Percentiles rank a stretch among this genome's conserved stretches.
Conservation (phyloP, 2,888 invertebrate genomes). For the Eupithecia subfuscata region DNA sequence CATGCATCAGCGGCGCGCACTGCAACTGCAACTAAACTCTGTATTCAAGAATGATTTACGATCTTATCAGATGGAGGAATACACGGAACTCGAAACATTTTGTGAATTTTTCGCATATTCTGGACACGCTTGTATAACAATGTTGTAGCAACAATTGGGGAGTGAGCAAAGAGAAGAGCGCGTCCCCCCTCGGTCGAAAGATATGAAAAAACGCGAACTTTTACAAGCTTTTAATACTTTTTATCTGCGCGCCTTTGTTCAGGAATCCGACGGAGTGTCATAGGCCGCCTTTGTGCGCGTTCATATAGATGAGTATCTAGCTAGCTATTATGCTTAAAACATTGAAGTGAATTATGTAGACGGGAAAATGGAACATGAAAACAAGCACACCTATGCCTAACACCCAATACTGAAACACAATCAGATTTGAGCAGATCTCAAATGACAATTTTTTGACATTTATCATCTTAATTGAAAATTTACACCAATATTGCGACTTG, state of each 20-base stretch:
- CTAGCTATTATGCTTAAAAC: neutral
- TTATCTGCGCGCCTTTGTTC: conserved; percentile 52
- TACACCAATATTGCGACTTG: too few species aligned
- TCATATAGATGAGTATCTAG: neutral
- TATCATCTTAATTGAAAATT: too few species aligned
- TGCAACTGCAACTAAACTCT: neutral
- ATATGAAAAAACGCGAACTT: conserved; percentile 44
- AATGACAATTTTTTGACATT: neutral
- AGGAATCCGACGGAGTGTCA: conserved; percentile 38
- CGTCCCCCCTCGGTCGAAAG: conserved; percentile 17
- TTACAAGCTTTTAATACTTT: conserved; percentile 53
- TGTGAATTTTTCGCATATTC: neutral
- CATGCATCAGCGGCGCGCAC: conserved; percentile 1
- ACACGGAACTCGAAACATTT: neutral
- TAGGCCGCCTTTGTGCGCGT: conserved; percentile 23
- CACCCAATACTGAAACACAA: neutral
- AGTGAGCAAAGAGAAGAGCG: conserved; percentile 11
- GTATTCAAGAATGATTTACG: conserved; percentile 17
- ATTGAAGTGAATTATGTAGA: neutral
- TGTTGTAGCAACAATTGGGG: conserved; percentile 13
- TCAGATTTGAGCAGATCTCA: neutral
- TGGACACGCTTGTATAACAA: neutral
- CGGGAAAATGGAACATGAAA: neutral
- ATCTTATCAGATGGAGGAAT: conserved; percentile 1
- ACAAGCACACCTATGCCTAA: neutral